These are phyloP conservation scores for Amblyopsis rosae DNA, from an alignment of 2,113 vertebrate genomes.

Conservation along the genomic window DNA sequence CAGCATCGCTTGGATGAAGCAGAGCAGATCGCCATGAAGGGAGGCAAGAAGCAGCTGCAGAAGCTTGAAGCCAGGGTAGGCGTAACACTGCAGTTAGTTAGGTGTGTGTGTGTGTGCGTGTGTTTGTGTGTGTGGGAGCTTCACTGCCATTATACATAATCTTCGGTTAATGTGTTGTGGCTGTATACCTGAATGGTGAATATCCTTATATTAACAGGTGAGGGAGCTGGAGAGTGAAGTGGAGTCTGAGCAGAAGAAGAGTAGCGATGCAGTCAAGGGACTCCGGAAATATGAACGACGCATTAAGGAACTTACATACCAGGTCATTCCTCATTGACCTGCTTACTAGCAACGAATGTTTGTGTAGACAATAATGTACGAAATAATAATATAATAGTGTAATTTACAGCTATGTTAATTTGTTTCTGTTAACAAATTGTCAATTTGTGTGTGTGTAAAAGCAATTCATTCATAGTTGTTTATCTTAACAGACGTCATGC, in stretches of 20 bases:
- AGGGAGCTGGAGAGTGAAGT: conserved; percentile 88
- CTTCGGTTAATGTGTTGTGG: too few relatives aligned
- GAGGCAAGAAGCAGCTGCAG: too few relatives aligned
- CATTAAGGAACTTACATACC: conserved; percentile 89
- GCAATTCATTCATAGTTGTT: neutral
- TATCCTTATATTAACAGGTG: conserved; percentile 64
- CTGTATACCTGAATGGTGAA: neutral
- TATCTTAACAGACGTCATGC: neutral
- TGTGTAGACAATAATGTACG: too few relatives aligned
- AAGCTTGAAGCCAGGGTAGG: conserved; percentile 77
- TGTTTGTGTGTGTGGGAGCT: too few relatives aligned
- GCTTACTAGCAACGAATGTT: too few relatives aligned
- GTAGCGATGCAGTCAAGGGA: conserved; percentile 84
- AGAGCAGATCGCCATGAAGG: conserved; percentile 67
- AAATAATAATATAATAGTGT: too few relatives aligned
- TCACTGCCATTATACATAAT: neutral
- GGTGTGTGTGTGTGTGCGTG: too few relatives aligned
- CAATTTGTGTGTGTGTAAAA: too few relatives aligned
- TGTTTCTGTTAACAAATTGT: too few relatives aligned
- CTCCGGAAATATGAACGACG: conserved; percentile 89
- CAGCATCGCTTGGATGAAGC: conserved; percentile 84
- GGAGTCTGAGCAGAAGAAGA: conserved; percentile 73
- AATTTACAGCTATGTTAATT: too few relatives aligned
- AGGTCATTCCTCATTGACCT: conserved; percentile 61
- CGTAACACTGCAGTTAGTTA: neutral